Percentiles rank a stretch among this genome's conserved stretches.
Conservation (phyloP, 2,888 invertebrate genomes). For the Cryptus viduatorius region DNA sequence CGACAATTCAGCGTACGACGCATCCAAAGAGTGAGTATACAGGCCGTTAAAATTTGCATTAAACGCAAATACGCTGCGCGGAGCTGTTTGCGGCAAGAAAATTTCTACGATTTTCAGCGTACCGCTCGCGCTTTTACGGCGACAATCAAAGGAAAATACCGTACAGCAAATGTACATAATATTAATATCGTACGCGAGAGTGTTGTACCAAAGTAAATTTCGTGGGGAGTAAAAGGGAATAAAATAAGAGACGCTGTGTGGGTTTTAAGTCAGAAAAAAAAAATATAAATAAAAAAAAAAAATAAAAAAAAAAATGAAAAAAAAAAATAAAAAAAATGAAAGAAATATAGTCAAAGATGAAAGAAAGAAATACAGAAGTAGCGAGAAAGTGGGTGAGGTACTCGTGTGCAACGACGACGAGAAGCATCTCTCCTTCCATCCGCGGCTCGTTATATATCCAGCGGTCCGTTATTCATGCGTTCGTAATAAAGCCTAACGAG, state of each 20-base stretch:
- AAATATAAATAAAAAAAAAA: neutral
- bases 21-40: conserved; percentile 89
- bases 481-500: conserved; percentile 70
- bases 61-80: neutral
- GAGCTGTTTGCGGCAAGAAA: neutral
- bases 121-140: neutral
- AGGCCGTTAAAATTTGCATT: neutral
- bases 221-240: conserved; percentile 26
- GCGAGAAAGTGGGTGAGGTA: conserved; percentile 44
- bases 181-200: neutral
- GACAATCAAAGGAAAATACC: conserved; percentile 9
- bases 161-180: neutral
- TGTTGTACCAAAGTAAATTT: neutral
- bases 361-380: conserved; percentile 11
- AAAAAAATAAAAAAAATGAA: neutral
- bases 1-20: conserved; percentile 90
- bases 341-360: neutral
- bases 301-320: neutral
- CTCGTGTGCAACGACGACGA: conserved; percentile 37
- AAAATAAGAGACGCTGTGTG: conserved; percentile 42
- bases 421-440: conserved; percentile 20
- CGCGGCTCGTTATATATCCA: conserved; percentile 62
- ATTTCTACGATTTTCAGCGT: neutral
- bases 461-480: conserved; percentile 64
- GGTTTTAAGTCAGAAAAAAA: conserved; percentile 20